phyloP scores from a whole-genome alignment of 2,113 vertebrate genomes.

The Thomomys bottae region DNA sequence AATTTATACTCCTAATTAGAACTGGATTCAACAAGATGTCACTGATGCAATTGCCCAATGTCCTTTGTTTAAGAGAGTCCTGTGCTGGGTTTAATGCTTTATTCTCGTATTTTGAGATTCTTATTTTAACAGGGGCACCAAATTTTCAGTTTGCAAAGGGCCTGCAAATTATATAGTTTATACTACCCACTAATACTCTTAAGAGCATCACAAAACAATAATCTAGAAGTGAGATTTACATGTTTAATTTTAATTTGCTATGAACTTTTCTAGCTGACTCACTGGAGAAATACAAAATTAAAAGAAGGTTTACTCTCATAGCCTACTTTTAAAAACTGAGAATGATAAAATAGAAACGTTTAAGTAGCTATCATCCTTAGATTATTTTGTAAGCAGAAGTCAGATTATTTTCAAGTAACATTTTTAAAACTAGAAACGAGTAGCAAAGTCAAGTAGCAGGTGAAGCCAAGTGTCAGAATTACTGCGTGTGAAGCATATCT shows the following conservation, averaged over 20 bases:
- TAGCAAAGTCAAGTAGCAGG: background rate
- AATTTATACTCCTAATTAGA: background rate
- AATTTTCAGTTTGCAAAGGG: background rate
- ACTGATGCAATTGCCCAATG: accelerated
- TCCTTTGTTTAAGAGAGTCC: background rate
- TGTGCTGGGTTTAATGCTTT: background rate
- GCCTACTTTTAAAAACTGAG: background rate
- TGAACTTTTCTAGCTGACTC: constrained; percentile 10
- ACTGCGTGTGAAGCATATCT: background rate
- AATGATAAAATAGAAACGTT: constrained; percentile 4
- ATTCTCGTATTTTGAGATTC: background rate
- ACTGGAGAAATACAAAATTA: constrained; percentile 22
- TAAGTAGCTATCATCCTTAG: background rate
- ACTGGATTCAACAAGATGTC: background rate
- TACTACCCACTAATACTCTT: background rate
- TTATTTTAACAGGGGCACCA: background rate
- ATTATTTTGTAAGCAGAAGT: background rate
- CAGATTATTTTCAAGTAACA: constrained; percentile 26
- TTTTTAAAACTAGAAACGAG: constrained; percentile 43
- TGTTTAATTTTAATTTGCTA: constrained; percentile 51
- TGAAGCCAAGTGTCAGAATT: background rate
- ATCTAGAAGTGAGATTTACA: background rate
- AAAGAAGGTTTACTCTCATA: background rate
- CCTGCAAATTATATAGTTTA: background rate
- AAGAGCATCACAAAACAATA: background rate